Evolutionary conservation across 2,113 vertebrate genomes (phyloP).

Genomic region (Brachyhypopomus occidentalis): DNA sequence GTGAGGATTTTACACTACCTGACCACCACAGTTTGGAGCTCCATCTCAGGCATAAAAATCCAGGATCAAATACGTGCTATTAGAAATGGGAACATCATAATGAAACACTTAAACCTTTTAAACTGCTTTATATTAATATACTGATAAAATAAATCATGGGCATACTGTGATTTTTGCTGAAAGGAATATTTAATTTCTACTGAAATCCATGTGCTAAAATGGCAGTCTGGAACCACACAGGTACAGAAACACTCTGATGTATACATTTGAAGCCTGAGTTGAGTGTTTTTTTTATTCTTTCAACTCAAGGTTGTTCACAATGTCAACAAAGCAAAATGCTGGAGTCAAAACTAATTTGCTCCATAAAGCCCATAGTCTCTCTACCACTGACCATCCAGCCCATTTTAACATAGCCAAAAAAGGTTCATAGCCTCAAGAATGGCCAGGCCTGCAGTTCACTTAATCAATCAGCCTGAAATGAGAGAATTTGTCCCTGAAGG

Average conservation of each 20-base stretch:
- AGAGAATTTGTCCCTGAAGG: conserved; percentile 19
- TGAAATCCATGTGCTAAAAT: neutral
- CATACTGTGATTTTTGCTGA: conserved; percentile 7
- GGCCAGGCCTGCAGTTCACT: neutral
- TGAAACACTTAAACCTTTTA: conserved; percentile 1
- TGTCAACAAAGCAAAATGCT: neutral
- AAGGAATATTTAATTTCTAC: conserved; percentile 4
- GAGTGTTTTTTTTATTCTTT: neutral
- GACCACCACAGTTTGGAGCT: neutral
- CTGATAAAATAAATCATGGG: conserved; percentile 8
- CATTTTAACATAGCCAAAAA: neutral
- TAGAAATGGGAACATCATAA: neutral
- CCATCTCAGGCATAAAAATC: neutral
- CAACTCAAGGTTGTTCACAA: neutral
- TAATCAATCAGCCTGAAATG: conserved; percentile 1
- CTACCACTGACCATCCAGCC: neutral
- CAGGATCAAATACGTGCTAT: neutral
- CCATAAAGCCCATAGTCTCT: neutral
- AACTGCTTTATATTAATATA: neutral
- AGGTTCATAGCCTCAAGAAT: neutral
- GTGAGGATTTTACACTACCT: conserved; percentile 30
- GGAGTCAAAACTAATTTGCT: neutral
- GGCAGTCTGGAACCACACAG: neutral
- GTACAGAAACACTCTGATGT: neutral
- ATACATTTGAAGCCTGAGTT: neutral